Evolutionary conservation across 2,888 invertebrate genomes (phyloP).

Genomic region (Hydriomena furcata): DNA sequence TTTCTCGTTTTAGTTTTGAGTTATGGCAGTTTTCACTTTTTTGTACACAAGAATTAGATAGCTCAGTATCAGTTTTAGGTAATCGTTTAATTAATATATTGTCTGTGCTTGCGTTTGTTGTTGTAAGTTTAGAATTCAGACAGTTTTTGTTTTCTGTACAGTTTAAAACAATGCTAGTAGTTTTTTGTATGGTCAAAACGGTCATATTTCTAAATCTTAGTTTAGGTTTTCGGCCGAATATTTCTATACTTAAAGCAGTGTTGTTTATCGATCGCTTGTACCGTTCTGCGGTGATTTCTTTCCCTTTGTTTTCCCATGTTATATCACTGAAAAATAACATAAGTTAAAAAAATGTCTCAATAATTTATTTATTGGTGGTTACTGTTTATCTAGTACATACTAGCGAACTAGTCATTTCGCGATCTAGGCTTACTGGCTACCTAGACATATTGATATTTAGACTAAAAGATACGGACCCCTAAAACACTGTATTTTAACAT

Average conservation of each 20-base stretch:
- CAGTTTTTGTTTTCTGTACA: too few relatives aligned
- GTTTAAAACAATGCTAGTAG: too few relatives aligned
- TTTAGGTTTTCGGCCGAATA: constrained; percentile 76
- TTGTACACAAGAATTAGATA: background rate
- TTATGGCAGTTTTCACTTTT: background rate
- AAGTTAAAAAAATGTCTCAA: background rate
- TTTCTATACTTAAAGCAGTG: constrained; percentile 65
- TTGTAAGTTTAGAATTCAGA: too few relatives aligned
- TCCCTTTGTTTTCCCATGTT: constrained; percentile 77
- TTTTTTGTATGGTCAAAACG: background rate
- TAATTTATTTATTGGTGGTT: too few relatives aligned
- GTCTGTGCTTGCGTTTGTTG: too few relatives aligned
- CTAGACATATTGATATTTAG: too few relatives aligned
- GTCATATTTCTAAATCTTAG: constrained; percentile 55
- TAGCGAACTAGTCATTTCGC: too few relatives aligned
- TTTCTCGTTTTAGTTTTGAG: background rate
- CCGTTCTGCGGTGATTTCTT: constrained; percentile 68
- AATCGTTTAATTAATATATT: background rate
- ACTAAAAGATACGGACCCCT: background rate
- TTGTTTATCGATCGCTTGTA: constrained; percentile 63
- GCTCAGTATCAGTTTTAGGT: background rate
- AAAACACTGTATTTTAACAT: constrained; percentile 1
- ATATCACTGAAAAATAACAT: constrained; percentile 65
- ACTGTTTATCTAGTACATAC: too few relatives aligned
- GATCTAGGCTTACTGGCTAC: too few relatives aligned